Base-by-base conservation (phyloP, 2,797 vertebrate genomes). In the Pogoniulus pusillus region DNA sequence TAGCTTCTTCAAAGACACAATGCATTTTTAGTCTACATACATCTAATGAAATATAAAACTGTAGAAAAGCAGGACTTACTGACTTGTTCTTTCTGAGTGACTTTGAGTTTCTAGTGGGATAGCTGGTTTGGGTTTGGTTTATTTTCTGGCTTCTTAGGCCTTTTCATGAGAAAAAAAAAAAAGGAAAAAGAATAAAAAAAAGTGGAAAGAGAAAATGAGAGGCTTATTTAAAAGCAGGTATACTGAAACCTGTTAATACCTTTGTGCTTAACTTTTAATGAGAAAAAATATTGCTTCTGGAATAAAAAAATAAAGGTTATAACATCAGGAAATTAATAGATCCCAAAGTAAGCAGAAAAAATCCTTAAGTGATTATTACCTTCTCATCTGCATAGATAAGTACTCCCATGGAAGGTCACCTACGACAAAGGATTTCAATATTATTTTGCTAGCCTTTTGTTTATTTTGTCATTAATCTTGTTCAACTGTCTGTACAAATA, bases 291-390 rank as follows among this genome's bases (percentile, higher is more conserved):
- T 55, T 65, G 18, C 8, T 79, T 76, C 5, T 57, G 10, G 30
- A 76, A 6, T 47, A 6, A 54, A 5, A 10, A 47, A 47, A 6
- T 18, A 6, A 47, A 6, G 4, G 41, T 34, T 35, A 22, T 3
- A 30, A 4, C 30, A 70, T 20, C 9, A 89, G 24, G 55, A 96
- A 74, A 71, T 57, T 14, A 54, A 55, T 6, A 62, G 4, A 19
- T 27, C 16, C 10, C 23, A 76, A 72, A 49, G 7, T 27, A 63
- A 51, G 3, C 4, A 49, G 41, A 62, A 71, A 72, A 70, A 55
- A 9, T 0, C 3, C 3, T 0, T 13, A 34, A 72, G 9, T 24
- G 16, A 53, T 47, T 45, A 63, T 35, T 49, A 53, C 2, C 2
- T 73, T 86, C 35, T 54, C 37, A 58, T 78, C 16, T 75, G 8